Evolutionary conservation across 2,888 invertebrate genomes (phyloP).

Genomic region (Adelphocoris suturalis): DNA sequence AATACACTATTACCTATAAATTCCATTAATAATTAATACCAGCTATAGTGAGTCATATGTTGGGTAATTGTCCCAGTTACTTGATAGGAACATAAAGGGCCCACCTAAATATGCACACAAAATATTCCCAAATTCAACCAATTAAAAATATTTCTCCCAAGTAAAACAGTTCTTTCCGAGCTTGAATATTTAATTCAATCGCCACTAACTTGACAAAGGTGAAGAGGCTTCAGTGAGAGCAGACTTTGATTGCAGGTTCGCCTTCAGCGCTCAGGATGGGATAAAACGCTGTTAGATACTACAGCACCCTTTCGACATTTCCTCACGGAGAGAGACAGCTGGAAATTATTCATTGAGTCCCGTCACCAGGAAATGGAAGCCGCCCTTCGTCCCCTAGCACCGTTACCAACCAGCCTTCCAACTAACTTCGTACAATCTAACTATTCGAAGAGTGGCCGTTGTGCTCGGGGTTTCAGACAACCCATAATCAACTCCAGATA

Average conservation of each 20-base stretch:
- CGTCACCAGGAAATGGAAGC: conserved; percentile 48
- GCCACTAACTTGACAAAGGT: neutral
- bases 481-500: neutral
- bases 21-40: no score
- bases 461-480: conserved; percentile 4
- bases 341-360: conserved; percentile 64
- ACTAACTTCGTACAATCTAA: conserved; percentile 20
- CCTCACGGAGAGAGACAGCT: conserved; percentile 22
- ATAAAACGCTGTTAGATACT: conserved; percentile 26
- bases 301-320: neutral
- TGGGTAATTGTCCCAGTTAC: no score
- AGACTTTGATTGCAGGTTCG: conserved; percentile 15
- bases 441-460: conserved; percentile 9
- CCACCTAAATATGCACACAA: no score
- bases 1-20: no score
- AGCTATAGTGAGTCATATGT: no score
- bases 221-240: neutral
- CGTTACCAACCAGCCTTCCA: neutral
- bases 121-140: no score
- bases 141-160: no score
- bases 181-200: neutral
- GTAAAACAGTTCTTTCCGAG: no score
- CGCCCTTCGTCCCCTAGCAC: conserved; percentile 6
- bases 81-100: no score
- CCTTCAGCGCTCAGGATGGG: neutral